Conservation (phyloP, 2,113 vertebrate genomes). For the Labeo catla region DNA sequence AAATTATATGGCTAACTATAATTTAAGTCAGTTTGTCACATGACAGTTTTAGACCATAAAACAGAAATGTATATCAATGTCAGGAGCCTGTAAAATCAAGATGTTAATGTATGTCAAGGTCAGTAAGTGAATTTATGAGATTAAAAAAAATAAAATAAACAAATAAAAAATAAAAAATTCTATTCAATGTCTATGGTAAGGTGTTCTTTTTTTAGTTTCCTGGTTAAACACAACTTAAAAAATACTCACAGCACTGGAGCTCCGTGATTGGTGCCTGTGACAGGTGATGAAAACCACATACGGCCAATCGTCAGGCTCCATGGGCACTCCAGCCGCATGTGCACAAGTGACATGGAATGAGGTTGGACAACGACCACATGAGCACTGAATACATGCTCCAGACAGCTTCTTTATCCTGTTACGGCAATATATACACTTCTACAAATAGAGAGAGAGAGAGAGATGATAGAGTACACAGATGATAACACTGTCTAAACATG, state of each 20-base stretch:
- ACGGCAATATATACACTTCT: constrained; percentile 95
- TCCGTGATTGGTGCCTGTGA: constrained; percentile 87
- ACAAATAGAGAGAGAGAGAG: constrained; percentile 23
- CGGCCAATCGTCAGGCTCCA: constrained; percentile 95
- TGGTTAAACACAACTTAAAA: neutral
- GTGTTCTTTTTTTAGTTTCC: neutral
- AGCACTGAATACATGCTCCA: constrained; percentile 95
- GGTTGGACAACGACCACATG: constrained; percentile 87
- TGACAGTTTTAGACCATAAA: neutral
- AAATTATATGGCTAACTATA: neutral
- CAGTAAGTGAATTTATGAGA: neutral
- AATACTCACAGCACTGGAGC: constrained; percentile 83
- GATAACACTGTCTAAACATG: neutral
- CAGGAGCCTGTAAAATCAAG: neutral
- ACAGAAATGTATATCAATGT: neutral
- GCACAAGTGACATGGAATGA: constrained; percentile 98
- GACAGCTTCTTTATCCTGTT: constrained; percentile 84
- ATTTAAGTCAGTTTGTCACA: neutral
- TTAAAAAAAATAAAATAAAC: too few species aligned
- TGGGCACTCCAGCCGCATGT: constrained; percentile 89
- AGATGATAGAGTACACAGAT: neutral
- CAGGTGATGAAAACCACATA: constrained; percentile 93
- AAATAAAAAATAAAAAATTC: too few species aligned
- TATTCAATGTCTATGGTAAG: neutral
- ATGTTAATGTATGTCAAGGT: neutral